These are phyloP conservation scores for Sinelater perroti DNA, from an alignment of 2,888 invertebrate genomes.

Conservation along the genomic window DNA sequence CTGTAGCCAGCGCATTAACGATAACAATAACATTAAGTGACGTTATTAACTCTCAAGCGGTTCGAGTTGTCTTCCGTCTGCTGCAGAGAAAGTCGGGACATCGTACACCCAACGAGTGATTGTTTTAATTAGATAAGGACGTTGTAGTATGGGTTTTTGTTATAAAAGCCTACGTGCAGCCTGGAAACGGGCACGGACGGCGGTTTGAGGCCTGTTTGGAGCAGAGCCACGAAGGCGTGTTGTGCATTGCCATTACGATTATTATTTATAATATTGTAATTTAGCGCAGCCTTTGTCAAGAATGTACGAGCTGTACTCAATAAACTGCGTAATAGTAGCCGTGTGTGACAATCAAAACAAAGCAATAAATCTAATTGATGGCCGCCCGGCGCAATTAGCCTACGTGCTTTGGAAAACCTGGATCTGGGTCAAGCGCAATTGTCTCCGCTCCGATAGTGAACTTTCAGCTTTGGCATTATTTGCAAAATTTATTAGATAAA, in stretches of 20 bases:
- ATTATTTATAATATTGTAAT: slow-evolving; percentile 29
- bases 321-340: slow-evolving; percentile 22
- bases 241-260: too few species aligned
- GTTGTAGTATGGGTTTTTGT: slow-evolving; percentile 27
- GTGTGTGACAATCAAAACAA: slow-evolving; percentile 1
- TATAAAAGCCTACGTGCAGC: slow-evolving; percentile 24
- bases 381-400: too few species aligned
- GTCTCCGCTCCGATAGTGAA: too few species aligned
- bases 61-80: too few species aligned
- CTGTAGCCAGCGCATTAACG: too few species aligned
- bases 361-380: slow-evolving; percentile 10
- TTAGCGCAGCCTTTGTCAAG: slow-evolving; percentile 26
- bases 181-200: slow-evolving; percentile 29
- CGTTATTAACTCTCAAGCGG: too few species aligned
- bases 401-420: too few species aligned
- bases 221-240: slow-evolving; percentile 19
- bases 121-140: slow-evolving; percentile 28
- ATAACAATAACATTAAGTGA: too few species aligned
- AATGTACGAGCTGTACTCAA: slow-evolving; percentile 22
- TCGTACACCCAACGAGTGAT: slow-evolving; percentile 21
- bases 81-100: slow-evolving; percentile 14
- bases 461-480: too few species aligned
- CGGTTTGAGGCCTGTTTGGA: slow-evolving; percentile 12
- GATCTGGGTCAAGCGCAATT: too few species aligned
- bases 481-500: too few species aligned